Evolutionary conservation across 2,113 vertebrate species (phyloP), one percentile per base, ranked within the genome.

Genomic region (Fukomys damarensis): DNA sequence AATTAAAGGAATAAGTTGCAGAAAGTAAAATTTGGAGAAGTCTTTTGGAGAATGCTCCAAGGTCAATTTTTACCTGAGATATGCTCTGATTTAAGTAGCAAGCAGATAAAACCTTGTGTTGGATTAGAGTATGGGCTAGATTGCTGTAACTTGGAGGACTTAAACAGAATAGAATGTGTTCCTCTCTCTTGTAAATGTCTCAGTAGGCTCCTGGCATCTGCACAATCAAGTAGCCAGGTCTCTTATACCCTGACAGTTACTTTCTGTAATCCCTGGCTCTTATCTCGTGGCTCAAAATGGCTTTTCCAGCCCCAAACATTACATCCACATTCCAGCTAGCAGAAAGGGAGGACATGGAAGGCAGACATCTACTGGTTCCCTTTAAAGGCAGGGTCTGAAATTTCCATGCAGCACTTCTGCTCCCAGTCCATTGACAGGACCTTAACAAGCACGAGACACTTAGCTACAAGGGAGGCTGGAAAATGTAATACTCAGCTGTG

Each of bases 131-230:
- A 17, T 11, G 24, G 49, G 22, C 76, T 61, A 52, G 22, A 2
- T 26, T 52, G 8, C 26, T 30, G 0, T 19, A 19, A 28, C 28
- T n/a, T 20, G 0, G 0, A 10, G 16, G 32, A 41, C 41, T 79
- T 86, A 32, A 61, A 10, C 30, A 77, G 84, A 30, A 20, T 4
- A 24, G 65, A 77, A 9, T n/a, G 6, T 22, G 41, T 49, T 58
- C 46, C 72, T 83, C 41, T 65, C 41, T 65, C 3, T 17, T 38
- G 22, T 4, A 35, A 46, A 72, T 30, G 14, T 46, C 72, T 66
- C 10, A 19, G 26, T 12, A 16, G 58, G 4, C 22, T 38, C 8
- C 8, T 12, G 12, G 10, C n/a, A 13, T 32, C 68, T 81, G 61
- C 17, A 49, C 7, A 13, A 28, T 22, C 81, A 28, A 70, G n/a